These are phyloP conservation scores for Streblospio benedicti DNA, from an alignment of 1,140 invertebrate species.

Conservation along the genomic window DNA sequence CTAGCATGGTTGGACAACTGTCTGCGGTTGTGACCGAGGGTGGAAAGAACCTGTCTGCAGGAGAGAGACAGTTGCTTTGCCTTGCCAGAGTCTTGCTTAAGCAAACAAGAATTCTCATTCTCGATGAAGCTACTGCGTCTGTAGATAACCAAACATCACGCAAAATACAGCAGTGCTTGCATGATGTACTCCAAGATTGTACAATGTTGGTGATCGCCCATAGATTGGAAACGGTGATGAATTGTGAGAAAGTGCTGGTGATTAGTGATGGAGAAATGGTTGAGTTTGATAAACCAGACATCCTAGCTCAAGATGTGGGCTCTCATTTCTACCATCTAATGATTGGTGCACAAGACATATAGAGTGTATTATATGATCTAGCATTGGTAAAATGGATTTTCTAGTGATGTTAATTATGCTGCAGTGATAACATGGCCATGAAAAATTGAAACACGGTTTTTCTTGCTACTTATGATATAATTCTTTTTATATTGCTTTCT, in stretches of 20 bases:
- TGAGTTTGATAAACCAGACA: no score
- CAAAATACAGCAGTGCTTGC: constrained; percentile 47
- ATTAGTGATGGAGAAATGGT: constrained; percentile 75
- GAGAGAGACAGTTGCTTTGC: constrained; percentile 80
- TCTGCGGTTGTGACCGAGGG: constrained; percentile 42
- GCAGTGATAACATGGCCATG: no score
- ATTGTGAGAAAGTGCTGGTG: constrained; percentile 62
- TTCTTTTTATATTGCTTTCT: no score
- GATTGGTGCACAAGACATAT: no score
- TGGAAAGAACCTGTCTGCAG: constrained; percentile 58
- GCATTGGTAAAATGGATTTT: no score
- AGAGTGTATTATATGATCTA: no score
- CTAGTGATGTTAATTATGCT: no score
- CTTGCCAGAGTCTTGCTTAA: constrained; percentile 70
- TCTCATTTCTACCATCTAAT: no score
- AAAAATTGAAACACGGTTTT: no score
- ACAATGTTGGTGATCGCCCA: constrained; percentile 52
- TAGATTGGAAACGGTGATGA: constrained; percentile 27
- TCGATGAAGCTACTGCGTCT: constrained; percentile 52
- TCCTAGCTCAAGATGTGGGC: no score
- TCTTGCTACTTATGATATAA: no score
- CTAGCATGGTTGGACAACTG: constrained; percentile 31
- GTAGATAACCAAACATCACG: constrained; percentile 51
- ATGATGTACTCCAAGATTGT: constrained; percentile 43
- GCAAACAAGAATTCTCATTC: constrained; percentile 50